Evolutionary conservation across 2,797 vertebrate species (phyloP).

Genomic region (Aselliscus stoliczkanus): DNA sequence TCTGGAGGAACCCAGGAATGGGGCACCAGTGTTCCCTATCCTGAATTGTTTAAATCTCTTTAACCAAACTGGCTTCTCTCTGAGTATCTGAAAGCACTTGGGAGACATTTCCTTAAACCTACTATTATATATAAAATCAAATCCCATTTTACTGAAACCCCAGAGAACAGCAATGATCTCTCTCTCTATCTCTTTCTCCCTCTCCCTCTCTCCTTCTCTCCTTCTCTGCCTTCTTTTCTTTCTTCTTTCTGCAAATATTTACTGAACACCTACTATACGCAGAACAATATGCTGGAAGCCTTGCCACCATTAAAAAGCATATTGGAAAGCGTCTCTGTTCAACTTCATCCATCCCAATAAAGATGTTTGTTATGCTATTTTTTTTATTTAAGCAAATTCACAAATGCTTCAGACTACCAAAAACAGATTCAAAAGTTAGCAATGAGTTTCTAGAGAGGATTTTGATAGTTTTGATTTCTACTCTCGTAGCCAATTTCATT

Average conservation of each 20-base stretch:
- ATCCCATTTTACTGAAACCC: background rate
- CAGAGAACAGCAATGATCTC: background rate
- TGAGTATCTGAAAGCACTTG: background rate
- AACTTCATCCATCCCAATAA: background rate
- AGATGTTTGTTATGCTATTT: background rate
- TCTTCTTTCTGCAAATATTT: background rate
- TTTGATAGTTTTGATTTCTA: slow-evolving; percentile 50
- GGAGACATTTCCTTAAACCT: background rate
- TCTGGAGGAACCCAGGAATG: background rate
- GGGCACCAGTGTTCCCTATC: background rate
- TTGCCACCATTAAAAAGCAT: background rate
- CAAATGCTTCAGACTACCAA: background rate
- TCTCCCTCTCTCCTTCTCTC: background rate
- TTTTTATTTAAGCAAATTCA: background rate
- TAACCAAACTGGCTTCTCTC: background rate
- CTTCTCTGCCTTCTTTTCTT: background rate
- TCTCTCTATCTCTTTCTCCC: background rate
- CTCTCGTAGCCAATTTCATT: slow-evolving; percentile 50
- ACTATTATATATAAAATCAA: background rate
- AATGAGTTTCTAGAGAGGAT: slow-evolving; percentile 39
- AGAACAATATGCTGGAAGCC: background rate
- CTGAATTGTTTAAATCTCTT: background rate
- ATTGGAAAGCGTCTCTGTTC: background rate
- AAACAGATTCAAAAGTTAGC: slow-evolving; percentile 20
- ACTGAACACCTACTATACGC: background rate